Conservation (phyloP, 2,113 vertebrate genomes). For the Strigops habroptila region DNA sequence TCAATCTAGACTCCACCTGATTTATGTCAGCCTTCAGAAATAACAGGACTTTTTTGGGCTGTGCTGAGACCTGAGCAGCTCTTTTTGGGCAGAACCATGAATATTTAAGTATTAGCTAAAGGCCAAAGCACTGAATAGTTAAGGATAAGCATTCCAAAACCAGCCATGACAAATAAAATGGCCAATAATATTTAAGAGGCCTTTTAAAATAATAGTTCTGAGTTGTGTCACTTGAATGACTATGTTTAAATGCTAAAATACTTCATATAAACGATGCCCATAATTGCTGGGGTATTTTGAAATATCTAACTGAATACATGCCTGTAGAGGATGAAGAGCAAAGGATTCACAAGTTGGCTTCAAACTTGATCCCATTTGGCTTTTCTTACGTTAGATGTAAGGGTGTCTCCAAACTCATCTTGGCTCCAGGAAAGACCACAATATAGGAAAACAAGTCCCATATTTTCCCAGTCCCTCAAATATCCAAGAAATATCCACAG, state of each 20-base stretch:
- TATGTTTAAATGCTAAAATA: not conserved
- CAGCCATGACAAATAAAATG: conserved; percentile 26
- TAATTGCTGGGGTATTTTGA: not conserved
- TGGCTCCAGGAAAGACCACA: not conserved
- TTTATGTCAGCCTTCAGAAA: not conserved
- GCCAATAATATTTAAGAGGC: not conserved
- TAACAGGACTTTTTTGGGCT: not conserved
- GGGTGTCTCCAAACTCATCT: not conserved
- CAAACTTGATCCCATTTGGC: not conserved
- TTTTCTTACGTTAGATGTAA: not conserved
- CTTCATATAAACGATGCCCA: not conserved
- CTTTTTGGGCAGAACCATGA: not conserved
- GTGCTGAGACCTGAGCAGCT: not conserved
- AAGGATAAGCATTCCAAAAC: not conserved
- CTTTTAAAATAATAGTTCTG: not conserved
- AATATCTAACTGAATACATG: not conserved
- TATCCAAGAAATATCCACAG: not conserved
- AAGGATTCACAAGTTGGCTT: not conserved
- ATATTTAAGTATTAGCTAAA: not conserved
- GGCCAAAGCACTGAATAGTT: not conserved
- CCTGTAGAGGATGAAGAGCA: not conserved
- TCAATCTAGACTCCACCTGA: not conserved
- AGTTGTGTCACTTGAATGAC: not conserved
- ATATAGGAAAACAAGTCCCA: not conserved
- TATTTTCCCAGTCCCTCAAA: not conserved